Evolutionary conservation across 2,113 vertebrate species (phyloP).

Genomic region (Castor canadensis): DNA sequence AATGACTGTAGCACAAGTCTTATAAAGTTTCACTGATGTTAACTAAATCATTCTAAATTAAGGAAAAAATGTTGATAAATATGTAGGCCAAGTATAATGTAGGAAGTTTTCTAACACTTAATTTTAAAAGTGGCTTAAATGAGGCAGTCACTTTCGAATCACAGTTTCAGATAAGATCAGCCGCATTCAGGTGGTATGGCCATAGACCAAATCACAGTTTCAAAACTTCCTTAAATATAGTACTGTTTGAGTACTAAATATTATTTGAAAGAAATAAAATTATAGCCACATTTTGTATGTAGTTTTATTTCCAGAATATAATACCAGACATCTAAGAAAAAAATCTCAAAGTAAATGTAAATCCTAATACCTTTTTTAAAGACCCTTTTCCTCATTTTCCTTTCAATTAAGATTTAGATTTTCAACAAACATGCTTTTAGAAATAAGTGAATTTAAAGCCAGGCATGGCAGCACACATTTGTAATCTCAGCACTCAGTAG

Average conservation of each 20-base stretch:
- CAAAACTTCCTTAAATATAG: not conserved
- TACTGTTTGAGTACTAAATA: not conserved
- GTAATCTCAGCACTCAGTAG: not conserved
- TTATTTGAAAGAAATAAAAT: slow-evolving; percentile 5
- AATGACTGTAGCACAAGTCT: not conserved
- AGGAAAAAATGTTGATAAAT: too few relatives aligned
- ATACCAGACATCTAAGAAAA: not conserved
- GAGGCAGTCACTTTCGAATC: too few relatives aligned
- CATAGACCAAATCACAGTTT: not conserved
- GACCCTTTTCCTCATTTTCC: not conserved
- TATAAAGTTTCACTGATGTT: not conserved
- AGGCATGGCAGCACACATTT: not conserved
- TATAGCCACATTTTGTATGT: not conserved
- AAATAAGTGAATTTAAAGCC: not conserved
- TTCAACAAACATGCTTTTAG: not conserved
- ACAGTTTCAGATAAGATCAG: too few relatives aligned
- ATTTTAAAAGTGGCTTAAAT: not conserved
- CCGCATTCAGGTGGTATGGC: too few relatives aligned
- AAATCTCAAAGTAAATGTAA: not conserved
- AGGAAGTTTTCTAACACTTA: not conserved
- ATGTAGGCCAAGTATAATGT: not conserved
- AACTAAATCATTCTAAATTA: not conserved
- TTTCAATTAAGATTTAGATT: not conserved
- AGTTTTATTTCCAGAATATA: not conserved
- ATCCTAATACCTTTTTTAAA: not conserved